Evolutionary conservation across 2,113 vertebrate species (phyloP), one percentile per base, ranked within the genome.

Genomic region (Callionymus lyra): DNA sequence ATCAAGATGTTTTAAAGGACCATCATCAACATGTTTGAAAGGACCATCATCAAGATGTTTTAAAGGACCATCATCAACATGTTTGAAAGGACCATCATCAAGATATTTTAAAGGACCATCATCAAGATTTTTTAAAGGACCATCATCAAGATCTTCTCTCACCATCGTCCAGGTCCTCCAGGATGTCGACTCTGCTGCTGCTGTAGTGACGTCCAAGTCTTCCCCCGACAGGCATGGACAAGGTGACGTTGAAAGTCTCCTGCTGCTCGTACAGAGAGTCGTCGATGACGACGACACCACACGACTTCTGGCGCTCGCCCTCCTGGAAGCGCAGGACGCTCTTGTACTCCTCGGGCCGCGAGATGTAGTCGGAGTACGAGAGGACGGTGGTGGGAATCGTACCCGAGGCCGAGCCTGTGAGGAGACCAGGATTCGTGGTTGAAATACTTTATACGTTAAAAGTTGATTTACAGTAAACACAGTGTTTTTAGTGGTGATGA

Each of bases 321-420:
- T 77, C 90, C 68, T 90, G 84, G 44, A 98, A 98, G 43, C 76
- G 89, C 3, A 98, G 47, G n/a, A 94, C 1, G 10, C 93, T 94
- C 80, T 54, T 75, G 60, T 89, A 90, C 54, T 91, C 91, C 77
- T 98, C 93, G 0, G 88, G 86, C 12, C 93, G 83, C 17, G 93
- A 93, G 72, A 98, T 92, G 79, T 89, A 98, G 78, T 98, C 94
- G 0, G 93, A 94, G 62, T 91, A 92, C 11, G 94, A 98, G 36
- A 95, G 83, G 3, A 96, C 92, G 0, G 85, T 87, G 14, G 79
- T 86, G 14, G 90, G 90, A 38, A 87, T 69, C 0, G 94, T 96
- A 33, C 94, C 93, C 5, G 83, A 72, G 16, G 94, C 94, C 1
- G 91, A 88, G 36, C 85, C 91, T 94, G 56, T 19, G 48, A 12